Conservation (phyloP, 2,797 vertebrate genomes). For the Anguilla marmorata region DNA sequence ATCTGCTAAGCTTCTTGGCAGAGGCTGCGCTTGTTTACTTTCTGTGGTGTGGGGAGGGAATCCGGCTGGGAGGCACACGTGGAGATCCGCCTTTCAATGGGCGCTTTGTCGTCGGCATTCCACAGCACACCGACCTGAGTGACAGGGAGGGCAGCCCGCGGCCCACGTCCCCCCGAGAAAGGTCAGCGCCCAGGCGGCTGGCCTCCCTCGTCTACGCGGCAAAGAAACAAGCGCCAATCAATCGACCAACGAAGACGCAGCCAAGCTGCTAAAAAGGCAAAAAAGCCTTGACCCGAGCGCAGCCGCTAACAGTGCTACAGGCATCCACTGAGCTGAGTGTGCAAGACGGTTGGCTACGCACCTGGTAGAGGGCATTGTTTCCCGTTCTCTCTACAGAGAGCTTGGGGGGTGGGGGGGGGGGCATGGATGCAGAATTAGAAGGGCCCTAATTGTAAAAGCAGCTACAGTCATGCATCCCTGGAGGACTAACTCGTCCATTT, state of each 20-base stretch:
- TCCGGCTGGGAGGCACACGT: neutral
- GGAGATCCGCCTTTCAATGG: neutral
- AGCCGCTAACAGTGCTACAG: neutral
- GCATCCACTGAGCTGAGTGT: neutral
- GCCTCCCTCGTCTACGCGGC: neutral
- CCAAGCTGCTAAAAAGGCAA: neutral
- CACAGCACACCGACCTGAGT: neutral
- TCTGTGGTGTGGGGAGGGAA: conserved; percentile 10
- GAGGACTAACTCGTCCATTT: neutral
- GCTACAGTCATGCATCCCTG: neutral
- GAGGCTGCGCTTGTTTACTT: conserved; percentile 5
- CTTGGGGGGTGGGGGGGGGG: neutral
- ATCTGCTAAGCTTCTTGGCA: neutral
- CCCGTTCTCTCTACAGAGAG: neutral
- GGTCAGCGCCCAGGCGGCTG: neutral
- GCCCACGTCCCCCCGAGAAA: neutral
- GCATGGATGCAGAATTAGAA: neutral
- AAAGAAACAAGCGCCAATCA: neutral
- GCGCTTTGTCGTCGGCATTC: neutral
- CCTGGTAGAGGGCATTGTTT: neutral
- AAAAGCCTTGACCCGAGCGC: neutral
- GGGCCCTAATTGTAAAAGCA: neutral
- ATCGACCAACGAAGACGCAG: neutral
- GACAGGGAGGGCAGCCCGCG: neutral
- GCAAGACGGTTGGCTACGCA: neutral